Conservation (phyloP, 2,797 vertebrate genomes). For the Trematomus bernacchii region DNA sequence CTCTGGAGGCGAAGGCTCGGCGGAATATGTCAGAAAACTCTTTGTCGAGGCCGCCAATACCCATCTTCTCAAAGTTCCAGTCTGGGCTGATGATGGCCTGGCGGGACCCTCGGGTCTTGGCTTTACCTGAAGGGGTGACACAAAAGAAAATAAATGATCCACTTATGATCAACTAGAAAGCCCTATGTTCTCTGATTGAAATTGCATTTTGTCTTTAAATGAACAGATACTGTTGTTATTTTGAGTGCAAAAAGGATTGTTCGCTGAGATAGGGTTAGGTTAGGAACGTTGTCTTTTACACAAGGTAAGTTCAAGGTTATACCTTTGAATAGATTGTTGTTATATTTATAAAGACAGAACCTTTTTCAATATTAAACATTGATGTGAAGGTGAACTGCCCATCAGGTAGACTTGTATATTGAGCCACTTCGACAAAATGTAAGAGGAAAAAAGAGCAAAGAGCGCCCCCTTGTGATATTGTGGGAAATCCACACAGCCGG, state of each 20-base stretch:
- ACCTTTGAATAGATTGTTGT: background rate
- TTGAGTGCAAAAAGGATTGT: background rate
- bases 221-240: background rate
- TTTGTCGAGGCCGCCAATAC: slow-evolving; percentile 95
- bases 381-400: background rate
- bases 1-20: slow-evolving; percentile 94
- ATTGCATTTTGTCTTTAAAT: no score
- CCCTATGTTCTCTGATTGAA: background rate
- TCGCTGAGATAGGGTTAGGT: background rate
- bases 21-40: slow-evolving; percentile 98
- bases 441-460: slow-evolving; percentile 29
- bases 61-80: slow-evolving; percentile 99
- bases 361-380: background rate
- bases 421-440: background rate
- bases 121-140: slow-evolving; percentile 85
- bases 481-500: background rate
- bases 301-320: background rate
- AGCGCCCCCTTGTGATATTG: slow-evolving; percentile 65
- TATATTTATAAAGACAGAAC: background rate
- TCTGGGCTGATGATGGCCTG: slow-evolving; percentile 99
- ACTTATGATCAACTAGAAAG: no score
- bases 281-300: background rate
- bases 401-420: background rate
- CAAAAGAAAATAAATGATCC: background rate
- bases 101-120: slow-evolving; percentile 92